Percentiles rank a stretch among this genome's conserved stretches.
These are phyloP conservation scores for Ancistrus triradiatus DNA, from an alignment of 2,113 vertebrate species.

Conservation along the genomic window DNA sequence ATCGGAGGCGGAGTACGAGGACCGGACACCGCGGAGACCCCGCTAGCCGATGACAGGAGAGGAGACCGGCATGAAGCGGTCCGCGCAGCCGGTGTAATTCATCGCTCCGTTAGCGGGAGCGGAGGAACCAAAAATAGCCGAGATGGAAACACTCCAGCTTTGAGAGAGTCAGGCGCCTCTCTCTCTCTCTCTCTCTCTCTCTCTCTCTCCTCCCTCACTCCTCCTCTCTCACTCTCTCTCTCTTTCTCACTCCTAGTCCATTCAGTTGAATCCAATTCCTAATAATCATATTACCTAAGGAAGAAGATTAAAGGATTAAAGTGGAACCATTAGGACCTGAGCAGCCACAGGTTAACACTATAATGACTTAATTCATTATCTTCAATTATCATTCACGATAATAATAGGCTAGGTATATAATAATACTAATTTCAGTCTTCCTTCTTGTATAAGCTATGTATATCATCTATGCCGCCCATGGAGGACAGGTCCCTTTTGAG, in stretches of 20 bases:
- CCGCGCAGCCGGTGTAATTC: constrained; percentile 47
- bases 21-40: constrained; percentile 42
- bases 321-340: too few species aligned
- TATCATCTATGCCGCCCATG: too few species aligned
- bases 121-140: constrained; percentile 55
- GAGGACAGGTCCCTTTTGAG: too few species aligned
- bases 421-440: too few species aligned
- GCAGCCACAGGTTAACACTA: too few species aligned
- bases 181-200: constrained; percentile 10
- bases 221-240: not conserved
- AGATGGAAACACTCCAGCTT: constrained; percentile 63
- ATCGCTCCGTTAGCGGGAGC: constrained; percentile 54
- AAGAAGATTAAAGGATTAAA: too few species aligned
- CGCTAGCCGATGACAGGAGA: constrained; percentile 50
- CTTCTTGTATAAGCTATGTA: too few species aligned
- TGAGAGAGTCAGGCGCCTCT: constrained; percentile 44
- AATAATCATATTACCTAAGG: too few species aligned
- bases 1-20: not conserved
- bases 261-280: not conserved
- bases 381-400: too few species aligned
- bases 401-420: too few species aligned
- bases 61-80: constrained; percentile 54
- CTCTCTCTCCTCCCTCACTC: not conserved
- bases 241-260: not conserved
- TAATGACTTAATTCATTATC: not conserved